phyloP scores from a whole-genome alignment of 2,113 vertebrate genomes.

The Oophaga pumilio region DNA sequence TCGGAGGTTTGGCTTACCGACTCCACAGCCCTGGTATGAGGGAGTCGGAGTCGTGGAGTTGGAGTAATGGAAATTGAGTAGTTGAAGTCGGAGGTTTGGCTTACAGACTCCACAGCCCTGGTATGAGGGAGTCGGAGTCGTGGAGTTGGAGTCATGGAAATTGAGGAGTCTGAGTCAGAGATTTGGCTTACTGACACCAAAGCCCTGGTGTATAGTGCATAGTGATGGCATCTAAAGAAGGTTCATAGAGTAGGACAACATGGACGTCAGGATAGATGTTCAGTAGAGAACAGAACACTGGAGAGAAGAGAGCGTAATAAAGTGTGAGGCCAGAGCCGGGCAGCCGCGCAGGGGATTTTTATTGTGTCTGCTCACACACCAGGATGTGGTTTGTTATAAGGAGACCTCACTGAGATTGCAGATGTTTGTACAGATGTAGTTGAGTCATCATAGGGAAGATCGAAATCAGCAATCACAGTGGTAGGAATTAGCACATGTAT shows the following conservation, averaged over 20 bases:
- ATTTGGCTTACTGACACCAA: too few species aligned
- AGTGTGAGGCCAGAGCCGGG: constrained; percentile 15
- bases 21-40: too few species aligned
- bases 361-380: constrained; percentile 37
- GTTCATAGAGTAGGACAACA: neutral
- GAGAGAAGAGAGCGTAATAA: neutral
- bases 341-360: neutral
- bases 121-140: too few species aligned
- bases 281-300: neutral
- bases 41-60: too few species aligned
- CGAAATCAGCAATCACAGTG: constrained; percentile 38
- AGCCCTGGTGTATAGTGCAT: too few species aligned
- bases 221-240: neutral
- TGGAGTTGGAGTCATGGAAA: too few species aligned
- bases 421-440: constrained; percentile 53
- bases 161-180: too few species aligned
- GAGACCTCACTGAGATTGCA: constrained; percentile 21
- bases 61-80: too few species aligned
- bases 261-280: neutral
- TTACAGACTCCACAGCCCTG: too few species aligned
- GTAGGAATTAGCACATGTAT: neutral
- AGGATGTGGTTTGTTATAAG: constrained; percentile 49
- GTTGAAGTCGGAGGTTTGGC: too few species aligned
- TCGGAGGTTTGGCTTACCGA: too few species aligned
- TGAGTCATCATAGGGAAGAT: neutral